These are phyloP conservation scores for Ceratotherium simum DNA, from an alignment of 2,113 vertebrate genomes.

Conservation along the genomic window DNA sequence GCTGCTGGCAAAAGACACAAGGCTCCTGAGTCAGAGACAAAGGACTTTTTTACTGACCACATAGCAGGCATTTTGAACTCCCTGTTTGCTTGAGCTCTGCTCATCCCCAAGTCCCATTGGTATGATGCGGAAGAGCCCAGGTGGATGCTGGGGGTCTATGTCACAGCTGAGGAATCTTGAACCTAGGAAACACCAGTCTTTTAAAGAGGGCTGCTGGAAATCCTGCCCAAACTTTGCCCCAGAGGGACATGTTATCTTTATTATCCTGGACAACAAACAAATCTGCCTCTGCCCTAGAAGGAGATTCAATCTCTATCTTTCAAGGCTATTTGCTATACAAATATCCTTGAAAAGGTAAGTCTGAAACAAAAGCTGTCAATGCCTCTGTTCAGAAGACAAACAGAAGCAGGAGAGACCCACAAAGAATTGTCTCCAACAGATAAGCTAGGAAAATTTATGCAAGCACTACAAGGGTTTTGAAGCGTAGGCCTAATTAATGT, in stretches of 20 bases:
- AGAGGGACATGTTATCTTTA: background rate
- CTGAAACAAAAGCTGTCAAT: background rate
- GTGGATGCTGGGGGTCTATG: background rate
- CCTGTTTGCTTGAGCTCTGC: background rate
- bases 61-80: background rate
- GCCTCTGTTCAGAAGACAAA: background rate
- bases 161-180: background rate
- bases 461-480: background rate
- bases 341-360: slow-evolving; percentile 7
- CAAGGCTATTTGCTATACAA: background rate
- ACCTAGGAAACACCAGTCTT: background rate
- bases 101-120: background rate
- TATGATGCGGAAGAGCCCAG: background rate
- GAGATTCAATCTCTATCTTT: background rate
- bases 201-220: background rate
- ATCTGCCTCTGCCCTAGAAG: background rate
- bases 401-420: background rate
- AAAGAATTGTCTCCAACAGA: background rate
- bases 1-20: background rate
- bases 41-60: background rate
- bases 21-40: background rate
- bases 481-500: slow-evolving; percentile 33
- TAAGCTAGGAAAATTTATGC: background rate
- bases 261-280: background rate
- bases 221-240: background rate